Base-by-base conservation (phyloP, 2,797 vertebrate genomes). In the Schizothorax lantsangensis region DNA sequence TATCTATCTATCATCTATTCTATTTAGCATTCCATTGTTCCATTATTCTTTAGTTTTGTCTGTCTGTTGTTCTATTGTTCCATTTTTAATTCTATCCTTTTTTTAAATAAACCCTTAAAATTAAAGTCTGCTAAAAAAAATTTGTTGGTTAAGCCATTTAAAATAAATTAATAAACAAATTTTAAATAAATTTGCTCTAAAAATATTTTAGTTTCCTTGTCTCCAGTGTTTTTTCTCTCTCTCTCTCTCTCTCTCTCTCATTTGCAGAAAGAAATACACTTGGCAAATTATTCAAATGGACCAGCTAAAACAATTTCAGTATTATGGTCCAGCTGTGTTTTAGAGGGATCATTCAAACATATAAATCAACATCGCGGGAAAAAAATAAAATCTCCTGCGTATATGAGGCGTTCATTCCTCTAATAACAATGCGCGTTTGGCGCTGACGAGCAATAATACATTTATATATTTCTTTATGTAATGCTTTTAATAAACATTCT, bases 401-500 rank as follows among this genome's bases (percentile, higher is more conserved):
- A 43, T 11, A 75, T 38, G n/a, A 62, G 49, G 14, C 30, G 8
- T 43, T 77, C 12, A 77, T 52, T 77, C 30, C 43, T 73, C 54
- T 81, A 86, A 83, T 89, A 94, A 94, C 93, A 91, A 92, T 93
- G 92, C 93, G 93, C 91, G 94, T 94, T 94, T 92, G 92, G 94
- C 96, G 95, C 95, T 94, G 93, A 95, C 96, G 95, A 97, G 95
- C 94, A 95, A 95, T 97, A 89, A 86, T 89, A 84, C 85, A 96
- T 95, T 95, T 95, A 96, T 96, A 96, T 97, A 95, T 95, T 95
- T 95, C 95, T 95, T 93, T 93, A 95, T 95, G 94, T 95, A 95
- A 95, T 94, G 92, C 93, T 93, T 96, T 97, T 97, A 98, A 98
- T 97, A 97, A 98, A 97, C 95, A 96, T 95, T 95, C 93, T 96